Percentiles rank a stretch among this genome's conserved stretches.
Conservation (phyloP, 2,797 vertebrate species). For the Syndactyla subalaris region DNA sequence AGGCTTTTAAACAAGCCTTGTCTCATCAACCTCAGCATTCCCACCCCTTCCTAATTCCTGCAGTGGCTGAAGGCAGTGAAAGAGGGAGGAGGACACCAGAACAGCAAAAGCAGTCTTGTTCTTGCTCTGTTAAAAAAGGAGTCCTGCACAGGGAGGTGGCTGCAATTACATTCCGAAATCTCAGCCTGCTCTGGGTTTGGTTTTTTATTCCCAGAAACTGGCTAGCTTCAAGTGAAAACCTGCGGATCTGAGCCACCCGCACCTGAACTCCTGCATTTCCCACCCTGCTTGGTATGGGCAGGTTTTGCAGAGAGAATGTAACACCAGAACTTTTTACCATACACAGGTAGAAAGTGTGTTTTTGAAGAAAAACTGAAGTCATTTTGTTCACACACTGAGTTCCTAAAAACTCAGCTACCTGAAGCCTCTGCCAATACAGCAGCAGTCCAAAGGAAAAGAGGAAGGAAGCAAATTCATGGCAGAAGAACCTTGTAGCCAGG, state of each 20-base stretch:
- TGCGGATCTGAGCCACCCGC: not conserved
- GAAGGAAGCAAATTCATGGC: not conserved
- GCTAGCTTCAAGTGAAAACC: not conserved
- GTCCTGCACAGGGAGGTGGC: not conserved
- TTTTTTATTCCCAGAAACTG: not conserved
- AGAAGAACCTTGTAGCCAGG: not conserved
- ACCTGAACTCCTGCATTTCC: not conserved
- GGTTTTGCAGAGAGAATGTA: not conserved
- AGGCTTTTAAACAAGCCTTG: not conserved
- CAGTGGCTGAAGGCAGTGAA: not conserved
- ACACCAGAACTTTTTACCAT: not conserved
- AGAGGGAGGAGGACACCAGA: not conserved
- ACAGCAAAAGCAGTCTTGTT: not conserved
- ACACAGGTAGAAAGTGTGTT: not conserved
- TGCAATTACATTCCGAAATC: not conserved
- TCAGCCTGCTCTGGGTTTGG: not conserved
- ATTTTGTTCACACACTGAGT: not conserved
- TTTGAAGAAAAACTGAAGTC: not conserved
- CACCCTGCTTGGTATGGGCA: not conserved
- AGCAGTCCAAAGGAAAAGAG: not conserved
- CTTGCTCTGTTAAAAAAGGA: not conserved
- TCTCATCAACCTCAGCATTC: not conserved
- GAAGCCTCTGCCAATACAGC: not conserved
- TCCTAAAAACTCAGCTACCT: not conserved
- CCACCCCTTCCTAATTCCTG: not conserved